phyloP scores from a whole-genome alignment of 2,797 vertebrate genomes.

The Dermochelys coriacea region DNA sequence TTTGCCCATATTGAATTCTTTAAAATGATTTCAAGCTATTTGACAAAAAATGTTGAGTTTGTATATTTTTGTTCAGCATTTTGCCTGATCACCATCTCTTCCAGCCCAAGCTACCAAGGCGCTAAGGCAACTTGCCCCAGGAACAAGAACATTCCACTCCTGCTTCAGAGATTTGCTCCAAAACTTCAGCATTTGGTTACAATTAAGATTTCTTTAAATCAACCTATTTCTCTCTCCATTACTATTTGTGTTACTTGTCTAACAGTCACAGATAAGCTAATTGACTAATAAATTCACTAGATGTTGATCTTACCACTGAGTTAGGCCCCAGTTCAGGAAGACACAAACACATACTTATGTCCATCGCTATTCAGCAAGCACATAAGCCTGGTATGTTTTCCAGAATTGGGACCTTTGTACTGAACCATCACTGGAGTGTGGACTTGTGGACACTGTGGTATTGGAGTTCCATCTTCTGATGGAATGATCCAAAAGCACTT shows the following conservation, averaged over 20 bases:
- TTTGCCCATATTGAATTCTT: not conserved
- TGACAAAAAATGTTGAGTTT: not conserved
- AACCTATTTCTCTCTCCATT: not conserved
- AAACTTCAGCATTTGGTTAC: not conserved
- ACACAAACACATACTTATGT: not conserved
- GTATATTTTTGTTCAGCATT: not conserved
- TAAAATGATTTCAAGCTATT: not conserved
- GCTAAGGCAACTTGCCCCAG: not conserved
- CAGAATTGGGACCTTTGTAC: not conserved
- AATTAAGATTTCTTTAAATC: not conserved
- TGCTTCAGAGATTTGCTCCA: not conserved
- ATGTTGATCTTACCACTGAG: not conserved
- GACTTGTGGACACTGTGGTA: not conserved
- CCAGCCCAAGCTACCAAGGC: not conserved
- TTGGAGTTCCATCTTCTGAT: not conserved
- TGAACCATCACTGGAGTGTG: not conserved
- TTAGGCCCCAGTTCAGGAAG: no score
- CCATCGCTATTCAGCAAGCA: not conserved
- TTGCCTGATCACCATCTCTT: not conserved
- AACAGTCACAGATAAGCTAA: not conserved
- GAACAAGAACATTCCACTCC: not conserved
- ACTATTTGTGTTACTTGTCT: not conserved
- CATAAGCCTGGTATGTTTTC: not conserved
- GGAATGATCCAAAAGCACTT: not conserved
- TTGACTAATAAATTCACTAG: not conserved